These are phyloP conservation scores for Pangasius larnaudii DNA, from an alignment of 2,797 vertebrate species.

Conservation along the genomic window DNA sequence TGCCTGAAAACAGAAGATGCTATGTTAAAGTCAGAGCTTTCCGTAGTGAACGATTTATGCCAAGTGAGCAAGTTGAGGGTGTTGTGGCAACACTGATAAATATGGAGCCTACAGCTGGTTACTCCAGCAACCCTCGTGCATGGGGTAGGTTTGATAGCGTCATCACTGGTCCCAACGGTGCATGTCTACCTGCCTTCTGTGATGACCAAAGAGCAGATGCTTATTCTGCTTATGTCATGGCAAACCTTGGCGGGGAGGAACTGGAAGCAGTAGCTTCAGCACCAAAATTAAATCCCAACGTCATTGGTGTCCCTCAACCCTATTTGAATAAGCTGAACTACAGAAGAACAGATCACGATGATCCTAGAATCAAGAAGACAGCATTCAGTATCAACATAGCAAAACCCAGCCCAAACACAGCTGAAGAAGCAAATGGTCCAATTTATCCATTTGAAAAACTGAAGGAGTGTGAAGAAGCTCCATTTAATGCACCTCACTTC, in stretches of 20 bases:
- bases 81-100: conserved; percentile 94
- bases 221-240: conserved; percentile 90
- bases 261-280: conserved; percentile 89
- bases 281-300: conserved; percentile 89
- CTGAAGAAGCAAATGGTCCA: conserved; percentile 91
- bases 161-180: conserved; percentile 88
- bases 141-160: conserved; percentile 97
- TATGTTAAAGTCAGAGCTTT: conserved; percentile 94
- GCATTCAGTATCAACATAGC: conserved; percentile 94
- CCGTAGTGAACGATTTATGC: conserved; percentile 91
- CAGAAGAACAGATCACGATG: conserved; percentile 88
- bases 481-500: conserved; percentile 88
- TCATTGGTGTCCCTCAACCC: conserved; percentile 90
- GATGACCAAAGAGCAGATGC: conserved; percentile 89
- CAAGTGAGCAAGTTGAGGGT: conserved; percentile 92
- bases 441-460: conserved; percentile 91
- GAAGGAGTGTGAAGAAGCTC: conserved; percentile 90
- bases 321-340: conserved; percentile 92
- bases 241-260: conserved; percentile 93
- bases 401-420: conserved; percentile 85
- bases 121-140: conserved; percentile 89
- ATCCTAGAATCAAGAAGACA: conserved; percentile 88
- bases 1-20: conserved; percentile 93
- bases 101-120: conserved; percentile 90
- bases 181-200: conserved; percentile 94